Percentiles rank a stretch among this genome's conserved stretches.
Evolutionary conservation across 2,113 vertebrate genomes (phyloP).

Genomic region (Hirundichthys speculiger): DNA sequence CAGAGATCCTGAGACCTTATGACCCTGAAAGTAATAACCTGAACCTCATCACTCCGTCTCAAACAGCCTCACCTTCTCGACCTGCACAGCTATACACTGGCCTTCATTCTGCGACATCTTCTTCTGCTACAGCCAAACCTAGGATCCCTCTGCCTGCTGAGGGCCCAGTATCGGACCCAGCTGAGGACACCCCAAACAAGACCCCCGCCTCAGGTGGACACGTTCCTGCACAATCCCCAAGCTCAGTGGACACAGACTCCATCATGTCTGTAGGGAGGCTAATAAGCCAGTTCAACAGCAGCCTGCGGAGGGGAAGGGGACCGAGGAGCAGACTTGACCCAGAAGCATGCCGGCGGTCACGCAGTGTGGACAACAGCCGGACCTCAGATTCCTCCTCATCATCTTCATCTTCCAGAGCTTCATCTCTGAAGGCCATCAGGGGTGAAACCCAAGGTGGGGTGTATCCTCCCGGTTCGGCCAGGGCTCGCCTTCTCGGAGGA

Average conservation of each 20-base stretch:
- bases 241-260: slow-evolving; percentile 84
- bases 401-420: slow-evolving; percentile 63
- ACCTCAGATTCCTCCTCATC: slow-evolving; percentile 69
- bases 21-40: slow-evolving; percentile 84
- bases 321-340: slow-evolving; percentile 83
- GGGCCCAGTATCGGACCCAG: slow-evolving; percentile 57
- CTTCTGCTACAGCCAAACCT: slow-evolving; percentile 65
- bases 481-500: slow-evolving; percentile 49
- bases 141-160: slow-evolving; percentile 71
- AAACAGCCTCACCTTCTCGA: slow-evolving; percentile 39
- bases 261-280: slow-evolving; percentile 88
- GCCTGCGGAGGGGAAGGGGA: slow-evolving; percentile 85
- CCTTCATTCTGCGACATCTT: slow-evolving; percentile 57
- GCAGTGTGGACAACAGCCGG: slow-evolving; percentile 84
- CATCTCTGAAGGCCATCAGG: slow-evolving; percentile 49
- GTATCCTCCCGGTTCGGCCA: slow-evolving; percentile 66
- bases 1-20: slow-evolving; percentile 89
- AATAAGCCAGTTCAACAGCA: slow-evolving; percentile 89
- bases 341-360: slow-evolving; percentile 88
- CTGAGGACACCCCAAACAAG: slow-evolving; percentile 23
- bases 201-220: slow-evolving; percentile 17
- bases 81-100: slow-evolving; percentile 57
- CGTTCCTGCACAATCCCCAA: slow-evolving; percentile 41
- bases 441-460: slow-evolving; percentile 31
- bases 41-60: slow-evolving; percentile 54